Percentiles rank a stretch among this genome's conserved stretches.
Conservation (phyloP, 2,113 vertebrate species). For the Grus americana region DNA sequence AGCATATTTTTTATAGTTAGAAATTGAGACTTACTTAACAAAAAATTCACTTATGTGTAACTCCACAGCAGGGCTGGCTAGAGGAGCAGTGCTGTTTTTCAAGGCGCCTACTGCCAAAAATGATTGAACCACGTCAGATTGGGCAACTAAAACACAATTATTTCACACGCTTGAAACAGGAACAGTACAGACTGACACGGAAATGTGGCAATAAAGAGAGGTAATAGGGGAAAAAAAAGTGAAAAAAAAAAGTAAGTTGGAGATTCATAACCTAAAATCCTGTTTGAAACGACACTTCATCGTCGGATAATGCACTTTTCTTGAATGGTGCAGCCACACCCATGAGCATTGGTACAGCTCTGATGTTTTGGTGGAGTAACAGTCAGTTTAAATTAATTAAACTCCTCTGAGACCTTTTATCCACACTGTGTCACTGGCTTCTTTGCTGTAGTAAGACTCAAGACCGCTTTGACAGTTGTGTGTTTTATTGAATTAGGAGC, state of each 20-base stretch:
- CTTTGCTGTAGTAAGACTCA: neutral
- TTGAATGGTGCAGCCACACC: neutral
- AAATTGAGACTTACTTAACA: neutral
- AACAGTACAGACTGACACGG: neutral
- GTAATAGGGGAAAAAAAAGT: neutral
- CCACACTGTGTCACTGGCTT: neutral
- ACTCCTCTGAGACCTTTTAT: neutral
- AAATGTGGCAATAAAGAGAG: neutral
- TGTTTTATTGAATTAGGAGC: neutral
- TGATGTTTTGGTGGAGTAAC: neutral
- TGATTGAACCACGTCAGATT: no score
- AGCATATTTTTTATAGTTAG: neutral
- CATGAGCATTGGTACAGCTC: neutral
- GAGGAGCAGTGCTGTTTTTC: neutral
- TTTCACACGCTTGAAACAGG: neutral
- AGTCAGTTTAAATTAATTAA: neutral
- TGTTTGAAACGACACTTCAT: neutral
- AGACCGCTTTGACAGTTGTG: neutral
- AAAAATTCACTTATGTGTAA: neutral
- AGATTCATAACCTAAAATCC: neutral
- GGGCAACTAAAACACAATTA: neutral
- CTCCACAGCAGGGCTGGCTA: neutral
- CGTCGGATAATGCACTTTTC: neutral
- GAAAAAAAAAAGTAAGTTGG: neutral
- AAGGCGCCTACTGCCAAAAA: neutral